These are phyloP conservation scores for Tribolium madens DNA, from an alignment of 1,140 invertebrate genomes.

Conservation along the genomic window DNA sequence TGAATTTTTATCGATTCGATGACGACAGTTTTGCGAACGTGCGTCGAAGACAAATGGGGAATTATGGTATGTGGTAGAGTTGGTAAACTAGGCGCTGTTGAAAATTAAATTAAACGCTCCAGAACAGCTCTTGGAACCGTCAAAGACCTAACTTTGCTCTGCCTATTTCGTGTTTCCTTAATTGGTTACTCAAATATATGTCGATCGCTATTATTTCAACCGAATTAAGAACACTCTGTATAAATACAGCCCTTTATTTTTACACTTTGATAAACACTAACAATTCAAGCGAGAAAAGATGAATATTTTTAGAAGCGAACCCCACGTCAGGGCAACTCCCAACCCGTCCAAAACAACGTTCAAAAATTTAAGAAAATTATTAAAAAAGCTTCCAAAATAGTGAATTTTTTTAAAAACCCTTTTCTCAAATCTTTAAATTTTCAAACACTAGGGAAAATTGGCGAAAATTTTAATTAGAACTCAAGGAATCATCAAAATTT, in stretches of 20 bases:
- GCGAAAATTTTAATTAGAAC: too few relatives aligned
- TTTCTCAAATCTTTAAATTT: too few relatives aligned
- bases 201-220: slow-evolving; percentile 29
- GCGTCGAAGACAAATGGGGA: slow-evolving; percentile 20
- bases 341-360: too few relatives aligned
- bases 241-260: background rate
- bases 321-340: too few relatives aligned
- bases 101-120: slow-evolving; percentile 43
- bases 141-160: slow-evolving; percentile 36
- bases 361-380: too few relatives aligned
- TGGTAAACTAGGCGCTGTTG: slow-evolving; percentile 27
- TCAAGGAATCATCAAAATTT: too few relatives aligned
- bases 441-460: too few relatives aligned
- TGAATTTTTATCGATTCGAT: background rate
- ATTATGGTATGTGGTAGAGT: slow-evolving; percentile 24
- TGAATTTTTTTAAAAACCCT: too few relatives aligned
- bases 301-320: slow-evolving; percentile 20
- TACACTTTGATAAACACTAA: too few relatives aligned
- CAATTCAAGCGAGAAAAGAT: background rate
- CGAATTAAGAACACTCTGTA: slow-evolving; percentile 1
- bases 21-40: slow-evolving; percentile 2
- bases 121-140: slow-evolving; percentile 38
- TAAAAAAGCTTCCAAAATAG: too few relatives aligned
- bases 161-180: slow-evolving; percentile 42
- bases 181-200: slow-evolving; percentile 41